Percentiles rank a stretch among this genome's conserved stretches.
Evolutionary conservation across 2,113 vertebrate genomes (phyloP).

Genomic region (Myocastor coypus): DNA sequence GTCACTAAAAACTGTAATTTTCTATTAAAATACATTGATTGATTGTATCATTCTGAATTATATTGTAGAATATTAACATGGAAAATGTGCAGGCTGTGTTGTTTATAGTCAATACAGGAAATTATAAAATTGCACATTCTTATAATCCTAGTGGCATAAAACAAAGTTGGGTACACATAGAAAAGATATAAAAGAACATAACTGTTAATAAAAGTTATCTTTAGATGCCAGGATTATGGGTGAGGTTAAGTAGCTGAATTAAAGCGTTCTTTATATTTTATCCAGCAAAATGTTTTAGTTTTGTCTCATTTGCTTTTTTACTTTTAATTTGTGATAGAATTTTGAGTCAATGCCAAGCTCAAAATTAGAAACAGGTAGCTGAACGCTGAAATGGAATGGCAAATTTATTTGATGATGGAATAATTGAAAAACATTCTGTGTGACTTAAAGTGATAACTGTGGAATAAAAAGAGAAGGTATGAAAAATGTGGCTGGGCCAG

Average conservation of each 20-base stretch:
- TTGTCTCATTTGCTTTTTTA: not conserved
- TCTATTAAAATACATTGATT: not conserved
- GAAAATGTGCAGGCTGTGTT: not conserved
- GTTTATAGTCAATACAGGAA: not conserved
- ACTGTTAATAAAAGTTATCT: not conserved
- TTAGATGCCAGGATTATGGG: not conserved
- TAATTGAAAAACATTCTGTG: not conserved
- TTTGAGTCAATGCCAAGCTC: slow-evolving; percentile 31
- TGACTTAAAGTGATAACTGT: not conserved
- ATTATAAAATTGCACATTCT: not conserved
- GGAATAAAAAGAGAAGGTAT: not conserved
- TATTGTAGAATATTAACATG: not conserved
- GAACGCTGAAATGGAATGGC: not conserved
- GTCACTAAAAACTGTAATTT: not conserved
- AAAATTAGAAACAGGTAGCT: not conserved
- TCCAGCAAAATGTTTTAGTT: not conserved
- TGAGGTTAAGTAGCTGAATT: not conserved
- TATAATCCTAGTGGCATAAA: not conserved
- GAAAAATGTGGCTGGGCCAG: not conserved
- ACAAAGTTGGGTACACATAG: not conserved
- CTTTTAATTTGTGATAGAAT: not conserved
- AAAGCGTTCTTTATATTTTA: not conserved
- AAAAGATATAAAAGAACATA: not conserved
- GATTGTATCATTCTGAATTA: not conserved
- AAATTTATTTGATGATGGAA: slow-evolving; percentile 17